Evolutionary conservation across 2,888 invertebrate species (phyloP).

Genomic region (Acronicta psi): DNA sequence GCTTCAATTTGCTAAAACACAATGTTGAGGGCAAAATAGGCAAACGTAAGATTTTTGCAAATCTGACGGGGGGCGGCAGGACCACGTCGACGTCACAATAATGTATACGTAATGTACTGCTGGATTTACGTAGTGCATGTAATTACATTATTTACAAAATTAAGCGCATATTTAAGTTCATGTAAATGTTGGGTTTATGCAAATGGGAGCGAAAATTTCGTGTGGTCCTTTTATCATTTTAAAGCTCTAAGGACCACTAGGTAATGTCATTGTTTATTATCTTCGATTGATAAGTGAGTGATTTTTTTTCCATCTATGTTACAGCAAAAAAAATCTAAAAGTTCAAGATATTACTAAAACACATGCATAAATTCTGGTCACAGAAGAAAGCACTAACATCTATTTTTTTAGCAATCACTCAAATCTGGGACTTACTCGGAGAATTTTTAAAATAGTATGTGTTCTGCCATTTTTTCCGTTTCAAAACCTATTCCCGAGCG

Average conservation of each 20-base stretch:
- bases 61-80: conserved; percentile 43
- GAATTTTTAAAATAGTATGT: conserved; percentile 14
- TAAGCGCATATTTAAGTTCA: conserved; percentile 29
- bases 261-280: no score
- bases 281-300: no score
- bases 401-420: conserved; percentile 1
- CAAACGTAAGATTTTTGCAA: background rate
- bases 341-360: no score
- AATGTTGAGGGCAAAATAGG: no score
- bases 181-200: conserved; percentile 8
- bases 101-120: conserved; percentile 19
- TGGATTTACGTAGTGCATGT: conserved; percentile 5
- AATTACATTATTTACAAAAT: conserved; percentile 29
- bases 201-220: conserved; percentile 4
- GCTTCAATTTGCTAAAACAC: background rate
- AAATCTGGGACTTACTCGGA: background rate
- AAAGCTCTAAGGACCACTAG: conserved; percentile 16
- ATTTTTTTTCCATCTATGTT: no score
- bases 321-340: no score
- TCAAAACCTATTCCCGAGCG: background rate
- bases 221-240: conserved; percentile 13
- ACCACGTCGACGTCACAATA: conserved; percentile 41
- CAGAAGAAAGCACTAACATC: background rate
- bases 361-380: no score
- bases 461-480: conserved; percentile 5